Evolutionary conservation across 2,888 invertebrate species (phyloP).

Genomic region (Melinaea marsaeus): DNA sequence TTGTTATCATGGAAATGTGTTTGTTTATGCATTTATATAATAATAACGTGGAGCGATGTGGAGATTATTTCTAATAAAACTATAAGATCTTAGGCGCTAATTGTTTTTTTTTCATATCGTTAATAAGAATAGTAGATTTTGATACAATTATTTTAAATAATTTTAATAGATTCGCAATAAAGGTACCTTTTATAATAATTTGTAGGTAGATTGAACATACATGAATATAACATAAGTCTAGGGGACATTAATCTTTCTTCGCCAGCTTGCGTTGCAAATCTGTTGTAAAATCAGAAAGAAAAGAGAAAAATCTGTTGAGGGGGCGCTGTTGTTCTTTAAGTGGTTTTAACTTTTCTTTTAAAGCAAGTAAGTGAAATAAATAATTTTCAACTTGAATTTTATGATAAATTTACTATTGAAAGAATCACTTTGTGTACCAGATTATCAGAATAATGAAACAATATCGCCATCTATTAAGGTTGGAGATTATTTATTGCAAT

Average conservation of each 20-base stretch:
- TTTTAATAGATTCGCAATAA: neutral
- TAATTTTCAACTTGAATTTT: too few relatives aligned
- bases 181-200: neutral
- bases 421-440: too few relatives aligned
- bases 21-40: too few relatives aligned
- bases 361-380: too few relatives aligned
- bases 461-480: too few relatives aligned
- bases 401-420: too few relatives aligned
- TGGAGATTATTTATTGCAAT: too few relatives aligned
- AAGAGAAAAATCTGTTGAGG: neutral
- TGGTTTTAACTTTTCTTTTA: too few relatives aligned
- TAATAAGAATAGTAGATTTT: neutral
- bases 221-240: neutral
- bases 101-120: neutral
- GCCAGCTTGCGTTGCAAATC: neutral
- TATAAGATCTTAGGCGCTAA: neutral
- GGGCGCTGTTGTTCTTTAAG: neutral
- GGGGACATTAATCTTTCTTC: slow-evolving; percentile 3
- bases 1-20: too few relatives aligned
- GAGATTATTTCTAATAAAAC: neutral
- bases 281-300: slow-evolving; percentile 5
- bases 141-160: neutral
- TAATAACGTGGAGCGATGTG: too few relatives aligned
- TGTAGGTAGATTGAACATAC: neutral
- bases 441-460: too few relatives aligned